Evolutionary conservation across 2,888 invertebrate genomes (phyloP).

Genomic region (Aphodius sticticus): DNA sequence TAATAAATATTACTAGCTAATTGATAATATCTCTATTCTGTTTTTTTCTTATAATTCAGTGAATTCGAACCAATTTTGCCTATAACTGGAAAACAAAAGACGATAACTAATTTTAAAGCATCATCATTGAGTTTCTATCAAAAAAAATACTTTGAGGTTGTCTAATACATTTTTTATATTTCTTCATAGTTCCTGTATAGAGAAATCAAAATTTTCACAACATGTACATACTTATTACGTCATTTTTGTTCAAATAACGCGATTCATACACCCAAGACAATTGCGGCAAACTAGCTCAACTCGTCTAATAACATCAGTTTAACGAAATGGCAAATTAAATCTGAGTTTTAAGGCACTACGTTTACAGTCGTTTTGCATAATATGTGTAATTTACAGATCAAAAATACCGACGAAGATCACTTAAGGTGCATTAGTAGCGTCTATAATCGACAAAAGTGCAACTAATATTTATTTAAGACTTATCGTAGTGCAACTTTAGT

Average conservation of each 20-base stretch:
- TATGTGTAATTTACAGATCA: not conserved
- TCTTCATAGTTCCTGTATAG: too few relatives aligned
- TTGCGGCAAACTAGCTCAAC: not conserved
- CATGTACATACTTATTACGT: not conserved
- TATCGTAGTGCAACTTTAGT: not conserved
- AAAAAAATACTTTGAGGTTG: too few relatives aligned
- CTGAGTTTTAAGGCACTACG: not conserved
- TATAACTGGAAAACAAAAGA: too few relatives aligned
- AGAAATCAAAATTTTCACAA: too few relatives aligned
- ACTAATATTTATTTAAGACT: not conserved
- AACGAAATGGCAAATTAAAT: not conserved
- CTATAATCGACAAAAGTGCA: not conserved
- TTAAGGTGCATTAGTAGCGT: not conserved
- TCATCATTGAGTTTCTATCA: too few relatives aligned
- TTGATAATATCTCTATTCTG: too few relatives aligned
- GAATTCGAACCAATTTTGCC: too few relatives aligned
- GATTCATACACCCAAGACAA: not conserved
- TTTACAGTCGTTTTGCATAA: not conserved
- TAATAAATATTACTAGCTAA: too few relatives aligned
- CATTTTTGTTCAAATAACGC: not conserved
- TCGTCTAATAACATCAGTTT: not conserved
- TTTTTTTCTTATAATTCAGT: too few relatives aligned
- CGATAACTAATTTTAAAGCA: too few relatives aligned
- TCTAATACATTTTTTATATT: too few relatives aligned
- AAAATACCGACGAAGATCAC: not conserved